Percentiles rank a stretch among this genome's conserved stretches.
phyloP scores from a whole-genome alignment of 2,888 invertebrate genomes.

The Andrena bicolor region DNA sequence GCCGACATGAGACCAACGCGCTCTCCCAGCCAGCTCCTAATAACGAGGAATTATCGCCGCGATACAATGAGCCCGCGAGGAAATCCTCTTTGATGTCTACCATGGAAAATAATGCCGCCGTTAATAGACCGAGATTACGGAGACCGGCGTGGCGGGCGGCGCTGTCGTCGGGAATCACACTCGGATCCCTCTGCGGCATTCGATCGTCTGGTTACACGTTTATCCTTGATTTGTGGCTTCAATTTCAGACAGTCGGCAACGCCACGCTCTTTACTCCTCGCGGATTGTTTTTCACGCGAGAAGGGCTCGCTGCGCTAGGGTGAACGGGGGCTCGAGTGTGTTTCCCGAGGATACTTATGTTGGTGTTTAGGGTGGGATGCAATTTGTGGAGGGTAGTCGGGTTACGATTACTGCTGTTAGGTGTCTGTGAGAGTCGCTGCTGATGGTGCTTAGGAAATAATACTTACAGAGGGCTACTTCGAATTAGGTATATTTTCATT shows the following conservation, averaged over 20 bases:
- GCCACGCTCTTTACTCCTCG: neutral
- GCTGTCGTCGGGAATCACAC: conserved; percentile 31
- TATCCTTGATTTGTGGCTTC: conserved; percentile 48
- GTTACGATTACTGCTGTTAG: neutral
- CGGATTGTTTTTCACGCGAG: conserved; percentile 12
- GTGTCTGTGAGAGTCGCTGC: too few relatives aligned
- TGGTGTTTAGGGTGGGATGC: neutral
- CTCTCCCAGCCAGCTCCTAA: conserved; percentile 77
- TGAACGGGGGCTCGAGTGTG: neutral
- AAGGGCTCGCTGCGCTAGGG: neutral
- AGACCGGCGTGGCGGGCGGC: conserved; percentile 11
- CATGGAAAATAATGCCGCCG: conserved; percentile 82
- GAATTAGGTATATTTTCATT: too few relatives aligned
- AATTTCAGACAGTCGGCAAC: conserved; percentile 10
- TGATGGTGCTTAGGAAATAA: too few relatives aligned
- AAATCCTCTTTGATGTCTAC: conserved; percentile 84
- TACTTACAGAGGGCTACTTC: too few relatives aligned
- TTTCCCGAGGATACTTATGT: neutral
- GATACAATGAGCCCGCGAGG: conserved; percentile 80
- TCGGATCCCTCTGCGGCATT: conserved; percentile 8
- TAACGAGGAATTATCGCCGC: conserved; percentile 85
- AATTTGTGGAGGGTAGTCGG: neutral
- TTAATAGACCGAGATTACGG: conserved; percentile 83
- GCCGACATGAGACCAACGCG: conserved; percentile 82
- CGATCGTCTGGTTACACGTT: conserved; percentile 41